These are phyloP conservation scores for Percina caprodes DNA, from an alignment of 2,113 vertebrate species.

Conservation along the genomic window DNA sequence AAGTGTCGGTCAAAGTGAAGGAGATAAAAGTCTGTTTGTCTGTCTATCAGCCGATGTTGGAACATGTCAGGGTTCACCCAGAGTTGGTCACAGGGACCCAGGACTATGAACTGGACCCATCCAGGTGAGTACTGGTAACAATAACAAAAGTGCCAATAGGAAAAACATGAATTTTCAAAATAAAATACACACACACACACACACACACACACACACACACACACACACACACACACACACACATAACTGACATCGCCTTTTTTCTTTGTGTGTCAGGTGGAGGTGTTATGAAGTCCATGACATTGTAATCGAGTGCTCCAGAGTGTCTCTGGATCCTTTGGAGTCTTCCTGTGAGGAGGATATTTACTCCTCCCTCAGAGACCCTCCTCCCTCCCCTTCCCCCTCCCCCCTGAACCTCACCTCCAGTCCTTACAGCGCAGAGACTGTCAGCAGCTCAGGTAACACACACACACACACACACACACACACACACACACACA, in stretches of 20 bases:
- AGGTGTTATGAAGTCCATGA: constrained; percentile 95
- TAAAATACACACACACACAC: not conserved
- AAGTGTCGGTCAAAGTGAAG: too few species aligned
- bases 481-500: not conserved
- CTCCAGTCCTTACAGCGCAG: constrained; percentile 35
- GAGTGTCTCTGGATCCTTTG: constrained; percentile 95
- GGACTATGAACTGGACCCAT: constrained; percentile 96
- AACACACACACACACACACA: not conserved
- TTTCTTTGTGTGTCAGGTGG: constrained; percentile 85
- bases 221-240: not conserved
- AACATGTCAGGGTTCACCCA: constrained; percentile 96
- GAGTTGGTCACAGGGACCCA: constrained; percentile 97
- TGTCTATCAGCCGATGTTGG: constrained; percentile 92
- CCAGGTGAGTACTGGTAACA: constrained; percentile 83
- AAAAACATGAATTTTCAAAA: not conserved
- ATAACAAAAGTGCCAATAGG: too few species aligned
- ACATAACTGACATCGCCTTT: too few species aligned
- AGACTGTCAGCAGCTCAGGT: constrained; percentile 84
- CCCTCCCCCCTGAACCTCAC: constrained; percentile 64
- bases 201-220: not conserved
- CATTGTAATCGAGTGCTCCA: constrained; percentile 97
- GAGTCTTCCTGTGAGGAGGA: constrained; percentile 95
- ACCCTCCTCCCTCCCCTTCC: constrained; percentile 72
- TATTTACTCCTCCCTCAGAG: constrained; percentile 83
- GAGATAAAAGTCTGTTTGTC: not conserved